Conservation (phyloP, 2,113 vertebrate species). For the Cochlearius cochlearius region DNA sequence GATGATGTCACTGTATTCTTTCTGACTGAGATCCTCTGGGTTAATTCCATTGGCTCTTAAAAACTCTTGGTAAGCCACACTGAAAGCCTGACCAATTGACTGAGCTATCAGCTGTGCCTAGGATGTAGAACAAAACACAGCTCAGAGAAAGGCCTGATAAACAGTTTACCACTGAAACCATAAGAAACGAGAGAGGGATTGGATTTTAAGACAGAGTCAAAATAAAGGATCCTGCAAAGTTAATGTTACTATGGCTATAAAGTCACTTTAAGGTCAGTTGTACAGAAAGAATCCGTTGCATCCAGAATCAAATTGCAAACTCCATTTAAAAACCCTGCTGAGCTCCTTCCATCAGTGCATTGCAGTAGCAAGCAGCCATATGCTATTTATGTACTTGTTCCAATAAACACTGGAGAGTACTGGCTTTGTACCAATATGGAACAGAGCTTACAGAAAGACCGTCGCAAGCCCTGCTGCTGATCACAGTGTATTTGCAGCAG, state of each 20-base stretch:
- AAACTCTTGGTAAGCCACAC: slow-evolving; percentile 98
- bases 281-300: background rate
- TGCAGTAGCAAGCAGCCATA: slow-evolving; percentile 12
- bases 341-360: background rate
- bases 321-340: background rate
- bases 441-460: background rate
- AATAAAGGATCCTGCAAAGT: background rate
- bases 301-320: background rate
- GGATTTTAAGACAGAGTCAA: background rate
- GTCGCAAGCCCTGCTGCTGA: background rate
- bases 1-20: slow-evolving; percentile 99
- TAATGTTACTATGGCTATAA: background rate
- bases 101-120: slow-evolving; percentile 98
- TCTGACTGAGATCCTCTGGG: slow-evolving; percentile 98
- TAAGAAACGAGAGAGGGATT: background rate
- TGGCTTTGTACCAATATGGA: background rate
- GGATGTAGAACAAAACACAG: background rate
- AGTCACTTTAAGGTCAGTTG: background rate
- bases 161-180: background rate
- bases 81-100: slow-evolving; percentile 98
- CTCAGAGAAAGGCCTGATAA: background rate
- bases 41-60: slow-evolving; percentile 97
- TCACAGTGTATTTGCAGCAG: background rate
- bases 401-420: background rate
- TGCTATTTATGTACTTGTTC: background rate